Conservation (phyloP, 35 echinoderm and acorn worm species). For the Apostichopus japonicus region DNA sequence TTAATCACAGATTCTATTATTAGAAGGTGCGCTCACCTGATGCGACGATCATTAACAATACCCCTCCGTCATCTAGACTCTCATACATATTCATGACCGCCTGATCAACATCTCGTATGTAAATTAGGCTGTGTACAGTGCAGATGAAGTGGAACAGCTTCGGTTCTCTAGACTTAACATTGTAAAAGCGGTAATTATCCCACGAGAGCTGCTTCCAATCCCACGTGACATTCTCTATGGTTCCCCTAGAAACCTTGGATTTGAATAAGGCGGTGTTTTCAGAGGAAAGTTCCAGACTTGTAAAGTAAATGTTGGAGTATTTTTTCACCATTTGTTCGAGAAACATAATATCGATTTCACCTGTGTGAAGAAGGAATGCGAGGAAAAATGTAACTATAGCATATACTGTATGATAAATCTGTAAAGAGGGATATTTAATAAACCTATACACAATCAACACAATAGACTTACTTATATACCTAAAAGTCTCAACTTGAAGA, state of each 20-base stretch:
- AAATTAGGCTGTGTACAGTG: slow-evolving; percentile 32
- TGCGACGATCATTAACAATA: slow-evolving; percentile 32
- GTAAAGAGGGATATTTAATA: too few relatives aligned
- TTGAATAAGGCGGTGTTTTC: slow-evolving; percentile 32
- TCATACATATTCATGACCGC: slow-evolving; percentile 57
- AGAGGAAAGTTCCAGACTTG: slow-evolving; percentile 22
- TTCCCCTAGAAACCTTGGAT: slow-evolving; percentile 28
- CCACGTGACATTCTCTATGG: slow-evolving; percentile 28
- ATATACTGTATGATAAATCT: too few relatives aligned
- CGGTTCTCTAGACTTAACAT: not conserved
- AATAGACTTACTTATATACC: too few relatives aligned
- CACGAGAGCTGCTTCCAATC: slow-evolving; percentile 47
- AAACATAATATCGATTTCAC: slow-evolving; percentile 50
- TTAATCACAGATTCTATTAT: too few relatives aligned
- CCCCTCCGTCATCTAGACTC: slow-evolving; percentile 5
- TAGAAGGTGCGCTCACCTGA: slow-evolving; percentile 16
- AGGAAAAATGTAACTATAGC: not conserved
- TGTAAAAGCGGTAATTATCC: slow-evolving; percentile 17
- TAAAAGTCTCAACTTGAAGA: too few relatives aligned
- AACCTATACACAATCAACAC: too few relatives aligned
- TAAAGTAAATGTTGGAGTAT: slow-evolving; percentile 23
- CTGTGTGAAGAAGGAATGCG: not conserved
- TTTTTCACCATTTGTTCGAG: slow-evolving; percentile 32
- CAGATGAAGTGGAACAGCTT: slow-evolving; percentile 40
- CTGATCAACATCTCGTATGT: not conserved